A percentile compares a stretch with the other conserved stretches of the same genome.
phyloP scores from a whole-genome alignment of 2,797 vertebrate genomes.

The Gastrophryne carolinensis region DNA sequence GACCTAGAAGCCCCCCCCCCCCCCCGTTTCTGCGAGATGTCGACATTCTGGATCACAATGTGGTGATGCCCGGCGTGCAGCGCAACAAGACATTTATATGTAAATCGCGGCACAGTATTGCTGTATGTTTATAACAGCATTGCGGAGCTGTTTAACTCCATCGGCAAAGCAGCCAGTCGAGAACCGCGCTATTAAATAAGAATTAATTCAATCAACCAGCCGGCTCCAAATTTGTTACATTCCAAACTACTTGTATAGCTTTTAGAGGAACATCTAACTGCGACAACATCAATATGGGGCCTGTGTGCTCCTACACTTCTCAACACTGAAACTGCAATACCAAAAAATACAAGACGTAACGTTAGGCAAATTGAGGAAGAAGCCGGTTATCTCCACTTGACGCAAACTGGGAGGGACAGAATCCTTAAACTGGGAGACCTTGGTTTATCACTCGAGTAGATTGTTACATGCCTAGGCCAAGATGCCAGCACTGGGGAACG shows the following conservation, averaged over 20 bases:
- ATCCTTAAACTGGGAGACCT: too few species aligned
- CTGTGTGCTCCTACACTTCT: too few species aligned
- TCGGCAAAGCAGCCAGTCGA: slow-evolving; percentile 34
- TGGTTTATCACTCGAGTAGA: too few species aligned
- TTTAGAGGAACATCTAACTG: neutral
- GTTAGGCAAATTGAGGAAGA: too few species aligned
- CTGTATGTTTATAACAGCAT: slow-evolving; percentile 34
- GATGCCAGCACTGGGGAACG: too few species aligned
- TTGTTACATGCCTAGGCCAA: too few species aligned
- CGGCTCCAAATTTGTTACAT: slow-evolving; percentile 26
- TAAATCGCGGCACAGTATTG: slow-evolving; percentile 20
- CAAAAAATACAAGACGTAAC: too few species aligned
- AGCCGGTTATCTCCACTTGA: too few species aligned
- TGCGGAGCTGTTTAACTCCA: neutral
- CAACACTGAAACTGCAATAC: too few species aligned
- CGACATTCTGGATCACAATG: neutral
- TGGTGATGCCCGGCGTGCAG: slow-evolving; percentile 11
- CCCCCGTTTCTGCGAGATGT: neutral
- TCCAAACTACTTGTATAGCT: slow-evolving; percentile 15
- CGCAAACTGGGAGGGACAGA: too few species aligned
- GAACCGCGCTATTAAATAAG: slow-evolving; percentile 40
- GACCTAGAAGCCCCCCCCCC: too few species aligned
- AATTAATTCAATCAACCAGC: slow-evolving; percentile 40
- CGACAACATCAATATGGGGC: too few species aligned
- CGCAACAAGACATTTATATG: slow-evolving; percentile 22